phyloP scores from a whole-genome alignment of 2,797 vertebrate species.

The Darevskia mixta region DNA sequence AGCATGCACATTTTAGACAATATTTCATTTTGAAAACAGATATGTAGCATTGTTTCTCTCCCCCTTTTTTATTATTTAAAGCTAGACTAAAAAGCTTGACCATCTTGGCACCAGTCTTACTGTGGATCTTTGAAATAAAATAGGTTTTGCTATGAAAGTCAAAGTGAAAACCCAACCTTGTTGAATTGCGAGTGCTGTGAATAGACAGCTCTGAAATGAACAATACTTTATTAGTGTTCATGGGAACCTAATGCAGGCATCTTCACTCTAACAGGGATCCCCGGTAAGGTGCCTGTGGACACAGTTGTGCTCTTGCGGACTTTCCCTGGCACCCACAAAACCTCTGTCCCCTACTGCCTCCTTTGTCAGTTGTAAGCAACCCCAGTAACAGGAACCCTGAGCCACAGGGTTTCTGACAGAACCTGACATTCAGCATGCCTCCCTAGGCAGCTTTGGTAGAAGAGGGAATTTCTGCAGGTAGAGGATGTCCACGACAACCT shows the following conservation, averaged over 20 bases:
- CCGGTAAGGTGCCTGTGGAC: too few species aligned
- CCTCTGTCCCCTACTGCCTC: too few species aligned
- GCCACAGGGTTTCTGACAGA: background rate
- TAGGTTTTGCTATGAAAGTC: background rate
- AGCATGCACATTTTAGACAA: background rate
- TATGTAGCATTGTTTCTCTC: too few species aligned
- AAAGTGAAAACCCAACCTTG: background rate
- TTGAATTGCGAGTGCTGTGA: background rate
- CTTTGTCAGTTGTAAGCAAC: too few species aligned
- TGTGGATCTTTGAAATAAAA: background rate
- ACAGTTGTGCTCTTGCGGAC: too few species aligned
- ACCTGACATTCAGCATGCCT: background rate
- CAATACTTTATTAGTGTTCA: background rate
- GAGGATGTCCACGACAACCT: background rate
- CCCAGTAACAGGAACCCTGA: background rate
- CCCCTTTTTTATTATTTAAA: background rate
- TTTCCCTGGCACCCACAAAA: too few species aligned
- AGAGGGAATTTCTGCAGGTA: background rate
- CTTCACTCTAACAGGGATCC: background rate
- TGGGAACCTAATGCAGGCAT: background rate
- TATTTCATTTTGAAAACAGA: background rate
- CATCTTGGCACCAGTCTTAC: background rate
- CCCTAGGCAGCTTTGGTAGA: background rate
- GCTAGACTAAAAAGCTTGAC: background rate
- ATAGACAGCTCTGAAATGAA: too few species aligned